These are phyloP conservation scores for Mylabris phalerata DNA, from an alignment of 1,140 invertebrate genomes.

Conservation along the genomic window DNA sequence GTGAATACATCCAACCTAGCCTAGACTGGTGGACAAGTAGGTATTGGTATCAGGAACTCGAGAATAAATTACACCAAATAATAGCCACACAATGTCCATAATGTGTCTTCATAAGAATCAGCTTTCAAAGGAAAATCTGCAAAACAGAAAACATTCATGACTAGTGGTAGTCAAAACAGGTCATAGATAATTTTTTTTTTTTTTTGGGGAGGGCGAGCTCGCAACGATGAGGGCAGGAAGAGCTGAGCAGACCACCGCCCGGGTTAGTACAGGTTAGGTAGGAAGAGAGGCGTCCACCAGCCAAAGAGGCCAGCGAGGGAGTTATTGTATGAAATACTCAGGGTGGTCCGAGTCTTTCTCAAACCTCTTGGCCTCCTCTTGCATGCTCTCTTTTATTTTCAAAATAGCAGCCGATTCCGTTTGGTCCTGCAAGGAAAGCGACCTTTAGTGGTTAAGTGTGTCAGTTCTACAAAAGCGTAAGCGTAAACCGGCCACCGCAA, in stretches of 20 bases:
- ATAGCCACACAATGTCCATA: slow-evolving; percentile 18
- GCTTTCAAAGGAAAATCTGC: slow-evolving; percentile 43
- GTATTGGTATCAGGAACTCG: slow-evolving; percentile 14
- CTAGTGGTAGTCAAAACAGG: slow-evolving; percentile 33
- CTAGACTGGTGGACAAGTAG: slow-evolving; percentile 37
- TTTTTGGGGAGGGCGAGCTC: slow-evolving; percentile 23
- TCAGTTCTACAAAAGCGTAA: slow-evolving; percentile 42
- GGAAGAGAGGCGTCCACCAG: slow-evolving; percentile 42
- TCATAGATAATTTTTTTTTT: slow-evolving; percentile 2
- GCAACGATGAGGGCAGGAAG: slow-evolving; percentile 37
- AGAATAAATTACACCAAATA: slow-evolving; percentile 18
- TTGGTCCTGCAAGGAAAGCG: slow-evolving; percentile 80
- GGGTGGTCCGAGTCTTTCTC: slow-evolving; percentile 97
- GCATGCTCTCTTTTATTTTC: slow-evolving; percentile 99
- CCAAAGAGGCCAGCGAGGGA: slow-evolving; percentile 41
- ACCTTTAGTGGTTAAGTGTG: slow-evolving; percentile 47
- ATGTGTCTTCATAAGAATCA: slow-evolving; percentile 16
- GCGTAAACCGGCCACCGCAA: slow-evolving; percentile 25
- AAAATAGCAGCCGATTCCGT: slow-evolving; percentile 97
- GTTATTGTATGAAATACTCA: slow-evolving; percentile 93
- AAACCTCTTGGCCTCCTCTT: slow-evolving; percentile 98
- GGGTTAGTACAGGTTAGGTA: slow-evolving; percentile 42
- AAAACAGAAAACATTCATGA: slow-evolving; percentile 44
- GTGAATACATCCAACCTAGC: slow-evolving; percentile 29
- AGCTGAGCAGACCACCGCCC: slow-evolving; percentile 42